Evolutionary conservation across 1,140 invertebrate genomes (phyloP), one percentile per base, ranked within the genome.

Genomic region (Ptiloglossa arizonensis): DNA sequence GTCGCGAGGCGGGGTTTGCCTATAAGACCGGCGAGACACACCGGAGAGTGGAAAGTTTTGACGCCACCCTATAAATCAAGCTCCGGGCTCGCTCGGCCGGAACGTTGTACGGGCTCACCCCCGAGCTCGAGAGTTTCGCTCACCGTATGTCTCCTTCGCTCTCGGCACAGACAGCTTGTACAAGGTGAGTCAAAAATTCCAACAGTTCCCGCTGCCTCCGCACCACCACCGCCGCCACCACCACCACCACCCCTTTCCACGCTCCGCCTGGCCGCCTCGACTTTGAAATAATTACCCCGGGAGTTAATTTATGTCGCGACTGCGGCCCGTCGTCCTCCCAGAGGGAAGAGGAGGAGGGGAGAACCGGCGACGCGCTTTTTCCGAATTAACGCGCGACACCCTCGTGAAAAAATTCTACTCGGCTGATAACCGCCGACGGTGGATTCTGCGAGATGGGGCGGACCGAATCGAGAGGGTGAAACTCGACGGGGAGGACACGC

Each of bases 21-120:
- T 83, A 80, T 86, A 86, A 80, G 73, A 57, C 74, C 57, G 73
- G 8, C 62, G 70, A 84, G 83, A 89, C 84, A 89, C 74, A 75
- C 48, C 70, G 80, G 66, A 82, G 86, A 90, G 89, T 91, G 86
- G 83, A 91, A 92, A 92, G 91, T 92, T 92, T 92, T 91, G 90
- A 92, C 89, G 89, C 75, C 87, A 87, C 80, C 86, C 85, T 89
- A 90, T 92, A 92, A 92, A 92, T 92, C 91, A 92, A 85, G 74
- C 83, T 59, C 50, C 80, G 72, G 75, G 81, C 82, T 67, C 84
- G 83, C 87, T 86, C 86, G 62, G 69, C 83, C 88, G 82, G 79
- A 87, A 88, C 84, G 82, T 72, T 86, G 83, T 85, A 71, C 79
- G 70, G 83, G 82, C 79, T 85, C 80, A 82, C 83, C 78, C 82